Percentiles rank a stretch among this genome's conserved stretches.
Evolutionary conservation across 2,113 vertebrate genomes (phyloP).

Genomic region (Cyanocitta stelleri): DNA sequence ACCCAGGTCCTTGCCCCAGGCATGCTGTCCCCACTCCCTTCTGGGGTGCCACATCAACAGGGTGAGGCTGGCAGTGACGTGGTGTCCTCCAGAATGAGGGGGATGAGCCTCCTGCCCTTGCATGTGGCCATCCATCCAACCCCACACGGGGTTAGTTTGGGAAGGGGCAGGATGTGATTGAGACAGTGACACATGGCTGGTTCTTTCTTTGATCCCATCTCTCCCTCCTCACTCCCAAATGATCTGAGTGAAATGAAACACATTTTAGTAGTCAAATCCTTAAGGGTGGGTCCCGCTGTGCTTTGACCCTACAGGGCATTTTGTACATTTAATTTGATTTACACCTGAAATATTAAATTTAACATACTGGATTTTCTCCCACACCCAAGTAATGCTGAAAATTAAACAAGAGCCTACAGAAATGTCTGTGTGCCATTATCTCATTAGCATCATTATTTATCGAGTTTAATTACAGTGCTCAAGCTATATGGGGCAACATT

Average conservation of each 20-base stretch:
- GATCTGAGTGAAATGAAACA: background rate
- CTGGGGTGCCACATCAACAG: accelerated
- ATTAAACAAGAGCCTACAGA: background rate
- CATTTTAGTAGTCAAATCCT: background rate
- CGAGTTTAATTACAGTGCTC: background rate
- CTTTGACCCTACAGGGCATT: background rate
- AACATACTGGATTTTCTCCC: background rate
- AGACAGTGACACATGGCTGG: background rate
- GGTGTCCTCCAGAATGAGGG: background rate
- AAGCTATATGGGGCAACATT: accelerated
- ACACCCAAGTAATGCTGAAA: background rate
- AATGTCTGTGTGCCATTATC: background rate
- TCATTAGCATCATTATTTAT: background rate
- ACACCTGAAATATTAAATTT: conserved; percentile 17
- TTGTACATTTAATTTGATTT: conserved; percentile 41
- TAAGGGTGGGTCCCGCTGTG: background rate
- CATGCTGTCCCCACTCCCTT: accelerated
- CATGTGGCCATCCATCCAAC: accelerated
- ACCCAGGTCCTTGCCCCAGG: background rate
- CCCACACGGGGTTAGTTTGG: accelerated
- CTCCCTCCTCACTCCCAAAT: background rate
- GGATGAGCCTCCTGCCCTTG: accelerated
- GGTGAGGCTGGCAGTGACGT: background rate
- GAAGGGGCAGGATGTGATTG: accelerated
- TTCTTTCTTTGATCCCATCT: background rate